Base-by-base conservation (phyloP, 2,113 vertebrate genomes). In the Xiphorhynchus elegans region DNA sequence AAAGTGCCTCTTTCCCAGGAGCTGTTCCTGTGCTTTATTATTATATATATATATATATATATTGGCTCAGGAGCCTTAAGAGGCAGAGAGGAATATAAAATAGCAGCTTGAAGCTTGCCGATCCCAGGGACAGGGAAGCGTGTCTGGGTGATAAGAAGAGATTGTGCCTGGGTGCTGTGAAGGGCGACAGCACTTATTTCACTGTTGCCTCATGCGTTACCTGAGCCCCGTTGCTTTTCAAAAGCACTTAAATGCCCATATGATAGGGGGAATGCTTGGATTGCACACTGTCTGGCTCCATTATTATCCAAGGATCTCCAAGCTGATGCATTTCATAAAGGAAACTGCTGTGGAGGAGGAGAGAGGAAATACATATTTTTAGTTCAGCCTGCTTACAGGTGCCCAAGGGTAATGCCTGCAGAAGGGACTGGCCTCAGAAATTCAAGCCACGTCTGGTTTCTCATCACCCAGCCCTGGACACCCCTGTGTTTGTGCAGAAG, bases 111-210 rank as follows among this genome's bases (percentile, higher is more conserved):
- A 72, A 93, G 87, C 74, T 47, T 55, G 75, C 74, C 3, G 50
- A 85, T 96, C 70, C 87, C 46, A 24, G 92, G 93, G 87, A 89
- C 95, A 60, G 88, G 83, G 75, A 87, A 97, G 91, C 91, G 11
- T 96, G 96, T 96, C 96, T 70, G 9, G 50, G 69, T 14, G 88
- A 96, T 97, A 96, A 98, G 96, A 78, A 77, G 94, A 92, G 93
- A 97, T 94, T 93, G 96, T 84, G 91, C 77, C 88, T 52, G 78
- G 95, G 95, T 87, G 96, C 97, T 97, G 95, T 97, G 97, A 98
- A 98, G 97, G 96, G 92, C 81, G 7, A 97, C 93, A 87, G 89
- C 96, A 59, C 95, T 97, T 96, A 96, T 96, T 98, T 96, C 88
- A 64, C 95, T 84, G 89, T 33, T 85, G 96, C 94, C 95, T 97